phyloP scores from a whole-genome alignment of 2,797 vertebrate species.

The Takifugu rubripes region DNA sequence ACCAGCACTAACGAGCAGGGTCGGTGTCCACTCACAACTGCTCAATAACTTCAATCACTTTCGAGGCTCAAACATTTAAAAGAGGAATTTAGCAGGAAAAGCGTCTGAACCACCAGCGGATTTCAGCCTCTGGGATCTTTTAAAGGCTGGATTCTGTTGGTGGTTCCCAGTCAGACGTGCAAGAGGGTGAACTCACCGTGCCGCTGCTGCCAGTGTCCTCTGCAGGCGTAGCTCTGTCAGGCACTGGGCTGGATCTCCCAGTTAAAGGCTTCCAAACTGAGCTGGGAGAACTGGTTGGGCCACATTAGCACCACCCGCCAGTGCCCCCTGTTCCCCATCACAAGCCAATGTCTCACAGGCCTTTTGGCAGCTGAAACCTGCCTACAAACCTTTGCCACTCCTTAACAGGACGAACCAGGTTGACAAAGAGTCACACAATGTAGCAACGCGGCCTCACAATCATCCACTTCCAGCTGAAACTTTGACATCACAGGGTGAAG shows the following conservation, averaged over 20 bases:
- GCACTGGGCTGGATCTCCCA: constrained; percentile 22
- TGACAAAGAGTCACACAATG: not conserved
- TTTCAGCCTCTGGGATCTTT: too few relatives aligned
- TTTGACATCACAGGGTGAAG: too few relatives aligned
- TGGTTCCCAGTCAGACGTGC: too few relatives aligned
- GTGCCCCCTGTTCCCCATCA: constrained; percentile 5
- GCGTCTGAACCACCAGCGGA: too few relatives aligned
- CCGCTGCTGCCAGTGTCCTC: constrained; percentile 22
- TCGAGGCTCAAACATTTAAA: not conserved
- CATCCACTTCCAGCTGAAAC: too few relatives aligned
- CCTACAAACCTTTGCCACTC: not conserved
- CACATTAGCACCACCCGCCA: constrained; percentile 53
- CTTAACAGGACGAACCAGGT: not conserved
- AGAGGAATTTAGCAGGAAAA: not conserved
- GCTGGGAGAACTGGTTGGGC: constrained; percentile 73
- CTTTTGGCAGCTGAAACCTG: constrained; percentile 4
- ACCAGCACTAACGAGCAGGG: too few relatives aligned
- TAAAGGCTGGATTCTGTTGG: too few relatives aligned
- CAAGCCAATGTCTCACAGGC: too few relatives aligned
- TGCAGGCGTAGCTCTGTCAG: constrained; percentile 40
- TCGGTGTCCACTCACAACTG: too few relatives aligned
- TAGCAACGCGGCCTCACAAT: too few relatives aligned
- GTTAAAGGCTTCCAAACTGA: constrained; percentile 48
- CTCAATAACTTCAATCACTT: not conserved
- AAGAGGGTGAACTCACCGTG: constrained; percentile 55